Base-by-base conservation (phyloP, 2,113 vertebrate species). In the Tachycineta bicolor region DNA sequence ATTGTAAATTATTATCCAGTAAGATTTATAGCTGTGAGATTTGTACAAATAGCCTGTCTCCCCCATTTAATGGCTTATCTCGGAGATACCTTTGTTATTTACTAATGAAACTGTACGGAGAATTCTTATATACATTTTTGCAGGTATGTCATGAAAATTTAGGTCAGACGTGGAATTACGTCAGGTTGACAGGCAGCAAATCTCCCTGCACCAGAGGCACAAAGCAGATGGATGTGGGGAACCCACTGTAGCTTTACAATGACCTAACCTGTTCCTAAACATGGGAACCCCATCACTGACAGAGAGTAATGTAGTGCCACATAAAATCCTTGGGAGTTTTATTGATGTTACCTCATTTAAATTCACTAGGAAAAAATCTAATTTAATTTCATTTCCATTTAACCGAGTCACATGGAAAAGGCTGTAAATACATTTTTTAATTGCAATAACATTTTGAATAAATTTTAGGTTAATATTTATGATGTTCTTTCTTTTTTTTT, bases 1-100 rank as follows among this genome's bases (percentile, higher is more conserved):
- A 68, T 95, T 79, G 59, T 93, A 96, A 96, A 96, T 95, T 96
- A 94, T 92, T 92, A 92, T 95, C 85, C 87, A 89, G 34, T 37
- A 92, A 89, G 80, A 96, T 87, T 96, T 93, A 95, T 95, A 85
- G 65, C 73, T 49, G 63, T n/a, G 82, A 90, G 91, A 83, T 50
- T 92, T 91, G 75, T 92, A 89, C 65, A 76, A 83, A 97, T 96
- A 95, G 58, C 82, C 67, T 88, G 55, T 91, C 90, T 96, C n/a
- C 11, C 26, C 33, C 73, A 34, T 87, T 93, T 95, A 94, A 96
- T 94, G 53, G n/a, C 75, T 87, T 78, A 86, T 89, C 56, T 84
- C 83, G 86, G 90, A 79, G 79, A 92, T 58, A 58, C 68, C 63
- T 93, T 95, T 95, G 52, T 96, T 95, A 91, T 76, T 95, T 96